phyloP scores from a whole-genome alignment of 2,113 vertebrate species.

The Boulengeromyrus knoepffleri region DNA sequence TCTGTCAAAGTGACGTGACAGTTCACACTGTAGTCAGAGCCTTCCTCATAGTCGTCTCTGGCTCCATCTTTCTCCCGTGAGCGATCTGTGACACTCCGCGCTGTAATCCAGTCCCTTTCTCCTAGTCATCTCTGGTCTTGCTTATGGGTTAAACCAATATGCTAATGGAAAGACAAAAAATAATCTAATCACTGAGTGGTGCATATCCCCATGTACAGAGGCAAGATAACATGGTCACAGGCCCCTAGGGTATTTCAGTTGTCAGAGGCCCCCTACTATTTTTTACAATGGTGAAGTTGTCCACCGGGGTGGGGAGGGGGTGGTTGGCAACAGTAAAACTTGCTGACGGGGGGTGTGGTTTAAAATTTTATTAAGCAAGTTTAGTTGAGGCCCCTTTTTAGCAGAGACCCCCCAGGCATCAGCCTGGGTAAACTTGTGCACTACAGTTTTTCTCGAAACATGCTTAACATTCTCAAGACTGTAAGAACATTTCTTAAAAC shows the following conservation, averaged over 20 bases:
- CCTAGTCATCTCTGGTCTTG: neutral
- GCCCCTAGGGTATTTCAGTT: neutral
- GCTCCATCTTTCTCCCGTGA: neutral
- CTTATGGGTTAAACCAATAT: neutral
- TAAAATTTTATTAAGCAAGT: neutral
- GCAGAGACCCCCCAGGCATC: neutral
- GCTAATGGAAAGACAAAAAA: conserved; percentile 5
- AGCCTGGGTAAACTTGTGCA: neutral
- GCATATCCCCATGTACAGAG: neutral
- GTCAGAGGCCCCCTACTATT: neutral
- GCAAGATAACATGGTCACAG: neutral
- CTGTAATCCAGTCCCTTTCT: conserved; percentile 6
- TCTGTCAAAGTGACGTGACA: conserved; percentile 4
- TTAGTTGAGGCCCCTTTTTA: neutral
- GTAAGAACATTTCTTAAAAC: neutral
- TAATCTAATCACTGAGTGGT: neutral
- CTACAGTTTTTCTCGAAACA: neutral
- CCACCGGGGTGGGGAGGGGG: neutral
- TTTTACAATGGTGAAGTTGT: neutral
- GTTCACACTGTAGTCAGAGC: conserved; percentile 6
- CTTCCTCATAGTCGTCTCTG: neutral
- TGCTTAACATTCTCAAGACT: neutral
- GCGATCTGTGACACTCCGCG: neutral
- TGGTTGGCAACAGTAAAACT: neutral
- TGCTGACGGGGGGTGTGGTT: neutral